These are phyloP conservation scores for Trilocha varians DNA, from an alignment of 2,888 invertebrate species.

Conservation along the genomic window DNA sequence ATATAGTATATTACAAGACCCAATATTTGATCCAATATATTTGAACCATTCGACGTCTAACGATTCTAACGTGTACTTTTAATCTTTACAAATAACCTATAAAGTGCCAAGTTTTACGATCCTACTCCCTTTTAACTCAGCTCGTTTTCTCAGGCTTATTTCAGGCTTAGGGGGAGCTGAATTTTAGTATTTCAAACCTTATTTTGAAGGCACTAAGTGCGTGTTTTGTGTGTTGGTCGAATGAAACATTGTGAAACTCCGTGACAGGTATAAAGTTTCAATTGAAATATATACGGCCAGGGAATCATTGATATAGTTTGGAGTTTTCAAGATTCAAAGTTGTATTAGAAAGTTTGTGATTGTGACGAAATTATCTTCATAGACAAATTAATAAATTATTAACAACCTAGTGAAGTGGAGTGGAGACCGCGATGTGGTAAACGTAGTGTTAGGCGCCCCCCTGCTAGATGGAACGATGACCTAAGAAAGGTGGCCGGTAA, in stretches of 20 bases:
- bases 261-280: background rate
- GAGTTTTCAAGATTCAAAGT: background rate
- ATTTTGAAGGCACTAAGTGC: background rate
- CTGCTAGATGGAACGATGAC: too few species aligned
- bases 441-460: too few species aligned
- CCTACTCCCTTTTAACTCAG: background rate
- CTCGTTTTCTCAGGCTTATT: background rate
- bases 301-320: slow-evolving; percentile 1
- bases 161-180: background rate
- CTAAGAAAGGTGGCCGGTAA: too few species aligned
- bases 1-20: too few species aligned
- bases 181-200: background rate
- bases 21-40: too few species aligned
- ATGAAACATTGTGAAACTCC: background rate
- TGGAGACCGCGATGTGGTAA: too few species aligned
- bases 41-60: too few species aligned
- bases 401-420: too few species aligned
- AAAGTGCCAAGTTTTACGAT: background rate
- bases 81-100: background rate
- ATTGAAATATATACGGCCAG: background rate
- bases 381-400: too few species aligned
- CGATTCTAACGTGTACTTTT: background rate
- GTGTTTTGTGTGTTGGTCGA: background rate
- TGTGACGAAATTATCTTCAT: too few species aligned
- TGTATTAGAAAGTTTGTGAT: too few species aligned